Conservation (phyloP, 2,888 invertebrate genomes). For the Rutpela maculata region DNA sequence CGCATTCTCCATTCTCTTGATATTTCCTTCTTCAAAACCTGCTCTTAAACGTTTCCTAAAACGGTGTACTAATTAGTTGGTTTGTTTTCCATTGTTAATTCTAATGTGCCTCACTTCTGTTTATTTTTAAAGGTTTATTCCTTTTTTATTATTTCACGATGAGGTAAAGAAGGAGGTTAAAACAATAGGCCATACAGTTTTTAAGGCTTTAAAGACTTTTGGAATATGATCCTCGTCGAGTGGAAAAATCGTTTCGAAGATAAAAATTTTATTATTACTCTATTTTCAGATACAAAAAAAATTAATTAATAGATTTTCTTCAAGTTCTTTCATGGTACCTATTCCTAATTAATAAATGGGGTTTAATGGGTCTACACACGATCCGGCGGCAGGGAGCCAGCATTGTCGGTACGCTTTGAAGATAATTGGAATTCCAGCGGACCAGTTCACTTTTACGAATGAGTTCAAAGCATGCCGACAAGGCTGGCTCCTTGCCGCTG, state of each 20-base stretch:
- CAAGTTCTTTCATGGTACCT: no score
- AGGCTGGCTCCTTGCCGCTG: no score
- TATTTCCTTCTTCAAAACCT: slow-evolving; percentile 34
- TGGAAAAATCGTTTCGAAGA: not conserved
- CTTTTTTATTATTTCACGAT: slow-evolving; percentile 11
- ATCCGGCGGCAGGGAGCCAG: no score
- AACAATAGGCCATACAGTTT: slow-evolving; percentile 24
- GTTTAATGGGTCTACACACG: no score
- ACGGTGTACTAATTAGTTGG: slow-evolving; percentile 39
- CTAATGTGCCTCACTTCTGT: slow-evolving; percentile 16
- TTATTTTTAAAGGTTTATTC: slow-evolving; percentile 29
- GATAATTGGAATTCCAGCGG: no score
- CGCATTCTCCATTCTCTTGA: slow-evolving; percentile 20
- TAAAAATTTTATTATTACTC: no score
- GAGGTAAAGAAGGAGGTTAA: not conserved
- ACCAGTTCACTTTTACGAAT: no score
- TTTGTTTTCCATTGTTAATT: slow-evolving; percentile 33
- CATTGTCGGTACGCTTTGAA: no score
- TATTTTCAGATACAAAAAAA: no score
- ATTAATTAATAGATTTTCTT: no score
- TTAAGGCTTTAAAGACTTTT: not conserved
- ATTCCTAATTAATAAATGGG: no score
- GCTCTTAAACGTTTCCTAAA: slow-evolving; percentile 31
- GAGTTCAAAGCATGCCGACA: no score
- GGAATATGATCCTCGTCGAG: not conserved